Percentiles rank a stretch among this genome's conserved stretches.
These are phyloP conservation scores for Liparis tanakae DNA, from an alignment of 2,797 vertebrate genomes.

Conservation along the genomic window DNA sequence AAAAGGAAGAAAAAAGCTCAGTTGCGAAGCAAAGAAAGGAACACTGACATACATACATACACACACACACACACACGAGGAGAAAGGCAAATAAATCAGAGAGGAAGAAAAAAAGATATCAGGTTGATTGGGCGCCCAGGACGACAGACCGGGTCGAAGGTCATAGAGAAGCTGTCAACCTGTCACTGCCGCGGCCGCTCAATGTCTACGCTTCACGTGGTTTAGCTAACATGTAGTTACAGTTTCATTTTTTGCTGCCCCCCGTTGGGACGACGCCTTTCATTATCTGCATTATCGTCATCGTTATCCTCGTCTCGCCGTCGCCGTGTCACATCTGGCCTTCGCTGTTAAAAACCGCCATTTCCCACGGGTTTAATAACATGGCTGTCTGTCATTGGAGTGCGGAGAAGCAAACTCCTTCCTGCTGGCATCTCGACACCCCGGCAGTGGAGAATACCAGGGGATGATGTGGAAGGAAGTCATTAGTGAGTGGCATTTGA, in stretches of 20 bases:
- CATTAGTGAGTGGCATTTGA: constrained; percentile 35
- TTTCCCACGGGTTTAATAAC: constrained; percentile 62
- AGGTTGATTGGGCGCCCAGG: constrained; percentile 52
- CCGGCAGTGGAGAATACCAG: constrained; percentile 51
- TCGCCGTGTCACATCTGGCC: constrained; percentile 30
- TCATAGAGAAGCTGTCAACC: constrained; percentile 53
- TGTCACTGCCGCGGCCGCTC: constrained; percentile 44
- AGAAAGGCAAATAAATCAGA: constrained; percentile 16
- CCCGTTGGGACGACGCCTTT: constrained; percentile 5
- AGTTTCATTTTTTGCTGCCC: constrained; percentile 1
- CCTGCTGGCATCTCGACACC: constrained; percentile 50
- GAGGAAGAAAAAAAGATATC: not conserved
- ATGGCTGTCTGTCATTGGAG: constrained; percentile 47
- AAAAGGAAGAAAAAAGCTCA: constrained; percentile 12
- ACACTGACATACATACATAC: constrained; percentile 16
- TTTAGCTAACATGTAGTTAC: constrained; percentile 35
- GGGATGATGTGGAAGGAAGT: constrained; percentile 42
- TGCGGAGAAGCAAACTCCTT: constrained; percentile 41
- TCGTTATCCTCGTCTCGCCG: constrained; percentile 18
- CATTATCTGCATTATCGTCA: constrained; percentile 42
- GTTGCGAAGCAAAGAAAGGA: constrained; percentile 14
- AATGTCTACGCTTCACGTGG: constrained; percentile 25
- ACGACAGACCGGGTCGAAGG: constrained; percentile 48
- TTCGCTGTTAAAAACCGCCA: constrained; percentile 31
- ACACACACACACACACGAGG: not conserved